These are phyloP conservation scores for Scomber scombrus DNA, from an alignment of 2,113 vertebrate genomes.

Conservation along the genomic window DNA sequence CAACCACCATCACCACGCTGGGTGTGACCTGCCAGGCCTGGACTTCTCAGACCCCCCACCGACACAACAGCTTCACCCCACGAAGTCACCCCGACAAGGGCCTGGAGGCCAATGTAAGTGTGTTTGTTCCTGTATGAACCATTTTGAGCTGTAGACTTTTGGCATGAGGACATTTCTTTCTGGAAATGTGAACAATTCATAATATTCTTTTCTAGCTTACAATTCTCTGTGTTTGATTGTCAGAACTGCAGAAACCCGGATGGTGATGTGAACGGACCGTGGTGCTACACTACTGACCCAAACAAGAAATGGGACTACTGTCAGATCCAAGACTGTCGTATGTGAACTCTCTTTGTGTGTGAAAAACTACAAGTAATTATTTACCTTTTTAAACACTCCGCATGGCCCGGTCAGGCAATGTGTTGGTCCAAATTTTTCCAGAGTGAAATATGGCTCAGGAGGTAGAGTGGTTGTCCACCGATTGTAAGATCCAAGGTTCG, in stretches of 20 bases:
- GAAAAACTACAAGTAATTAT: background rate
- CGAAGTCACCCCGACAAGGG: conserved; percentile 83
- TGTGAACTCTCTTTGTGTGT: conserved; percentile 34
- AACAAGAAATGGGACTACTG: conserved; percentile 93
- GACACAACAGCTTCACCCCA: conserved; percentile 88
- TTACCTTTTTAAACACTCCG: too few species aligned
- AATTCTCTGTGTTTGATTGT: background rate
- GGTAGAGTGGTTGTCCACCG: too few species aligned
- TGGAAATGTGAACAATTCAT: too few species aligned
- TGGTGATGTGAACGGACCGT: conserved; percentile 91
- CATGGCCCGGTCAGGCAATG: too few species aligned
- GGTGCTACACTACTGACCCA: conserved; percentile 93
- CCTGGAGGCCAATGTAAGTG: conserved; percentile 91
- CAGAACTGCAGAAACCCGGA: conserved; percentile 97
- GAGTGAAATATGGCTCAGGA: too few species aligned
- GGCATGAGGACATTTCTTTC: background rate
- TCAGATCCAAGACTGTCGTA: conserved; percentile 91
- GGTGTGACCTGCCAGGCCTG: conserved; percentile 92
- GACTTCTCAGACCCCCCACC: conserved; percentile 89
- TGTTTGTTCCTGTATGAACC: background rate
- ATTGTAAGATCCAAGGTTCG: too few species aligned
- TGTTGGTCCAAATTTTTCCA: too few species aligned
- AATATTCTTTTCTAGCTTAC: background rate
- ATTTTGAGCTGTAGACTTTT: background rate
- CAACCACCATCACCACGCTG: conserved; percentile 83